Conservation (phyloP, 2,797 vertebrate genomes). For the Choloepus didactylus region DNA sequence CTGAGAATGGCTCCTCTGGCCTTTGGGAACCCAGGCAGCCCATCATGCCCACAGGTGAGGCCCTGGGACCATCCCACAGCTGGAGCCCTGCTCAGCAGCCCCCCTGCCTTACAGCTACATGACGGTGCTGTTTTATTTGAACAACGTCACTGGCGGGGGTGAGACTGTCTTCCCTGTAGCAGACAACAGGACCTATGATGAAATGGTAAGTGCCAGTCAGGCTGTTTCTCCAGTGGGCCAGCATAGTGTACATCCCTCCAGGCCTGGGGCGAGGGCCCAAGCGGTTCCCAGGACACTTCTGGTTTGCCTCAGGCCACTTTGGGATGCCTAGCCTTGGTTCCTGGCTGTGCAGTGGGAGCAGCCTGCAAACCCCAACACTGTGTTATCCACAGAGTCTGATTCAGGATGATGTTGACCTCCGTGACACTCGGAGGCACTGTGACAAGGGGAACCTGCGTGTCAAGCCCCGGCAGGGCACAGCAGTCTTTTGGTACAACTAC, state of each 20-base stretch:
- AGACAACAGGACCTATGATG: constrained; percentile 99
- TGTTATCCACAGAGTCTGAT: constrained; percentile 93
- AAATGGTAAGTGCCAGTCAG: constrained; percentile 92
- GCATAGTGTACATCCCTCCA: neutral
- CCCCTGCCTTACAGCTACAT: constrained; percentile 93
- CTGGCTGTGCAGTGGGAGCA: neutral
- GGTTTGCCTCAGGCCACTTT: neutral
- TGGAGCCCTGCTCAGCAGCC: constrained; percentile 54
- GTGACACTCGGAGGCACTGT: constrained; percentile 98
- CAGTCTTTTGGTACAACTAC: constrained; percentile 99
- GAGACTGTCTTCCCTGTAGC: constrained; percentile 99
- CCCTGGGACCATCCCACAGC: neutral
- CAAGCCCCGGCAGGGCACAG: constrained; percentile 96
- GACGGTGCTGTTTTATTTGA: constrained; percentile 99
- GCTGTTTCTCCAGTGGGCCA: constrained; percentile 9
- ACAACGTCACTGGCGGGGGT: constrained; percentile 97
- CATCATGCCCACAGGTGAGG: constrained; percentile 49
- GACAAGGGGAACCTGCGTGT: constrained; percentile 97
- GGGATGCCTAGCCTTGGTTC: neutral
- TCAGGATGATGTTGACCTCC: constrained; percentile 95
- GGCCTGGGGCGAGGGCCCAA: neutral
- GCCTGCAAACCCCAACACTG: neutral
- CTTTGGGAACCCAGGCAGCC: constrained; percentile 59
- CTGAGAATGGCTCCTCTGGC: neutral
- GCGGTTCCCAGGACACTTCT: neutral